phyloP scores from a whole-genome alignment of 2,888 invertebrate species.

The Caenorhabditis afra region DNA sequence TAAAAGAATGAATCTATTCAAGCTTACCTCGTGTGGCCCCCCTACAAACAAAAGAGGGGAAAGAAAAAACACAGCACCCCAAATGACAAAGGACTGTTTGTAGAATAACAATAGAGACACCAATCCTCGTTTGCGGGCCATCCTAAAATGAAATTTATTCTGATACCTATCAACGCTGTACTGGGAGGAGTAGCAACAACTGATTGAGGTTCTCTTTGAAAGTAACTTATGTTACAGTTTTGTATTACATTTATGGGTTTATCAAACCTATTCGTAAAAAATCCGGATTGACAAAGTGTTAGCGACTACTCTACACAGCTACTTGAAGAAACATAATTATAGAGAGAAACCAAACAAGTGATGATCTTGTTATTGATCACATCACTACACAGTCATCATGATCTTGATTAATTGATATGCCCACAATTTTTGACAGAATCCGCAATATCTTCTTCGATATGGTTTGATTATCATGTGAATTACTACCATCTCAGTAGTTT shows the following conservation, averaged over 20 bases:
- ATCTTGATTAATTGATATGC: slow-evolving; percentile 33
- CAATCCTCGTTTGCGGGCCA: slow-evolving; percentile 50
- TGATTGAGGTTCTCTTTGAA: no score
- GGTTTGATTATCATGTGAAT: slow-evolving; percentile 30
- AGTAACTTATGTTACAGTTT: no score
- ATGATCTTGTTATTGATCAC: slow-evolving; percentile 47
- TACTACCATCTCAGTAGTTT: neutral
- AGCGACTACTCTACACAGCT: no score
- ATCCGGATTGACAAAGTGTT: no score
- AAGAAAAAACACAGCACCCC: slow-evolving; percentile 54
- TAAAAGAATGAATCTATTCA: no score
- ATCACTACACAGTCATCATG: slow-evolving; percentile 46
- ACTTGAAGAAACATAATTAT: neutral
- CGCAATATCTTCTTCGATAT: slow-evolving; percentile 12
- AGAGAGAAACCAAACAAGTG: slow-evolving; percentile 28
- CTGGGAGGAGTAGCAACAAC: no score
- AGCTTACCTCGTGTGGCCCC: slow-evolving; percentile 49
- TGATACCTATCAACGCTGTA: no score
- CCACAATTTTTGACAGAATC: slow-evolving; percentile 43
- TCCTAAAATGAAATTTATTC: slow-evolving; percentile 14
- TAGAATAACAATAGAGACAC: slow-evolving; percentile 36
- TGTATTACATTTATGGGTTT: no score
- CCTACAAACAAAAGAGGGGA: slow-evolving; percentile 48
- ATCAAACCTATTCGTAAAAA: no score
- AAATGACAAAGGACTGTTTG: slow-evolving; percentile 57